Conservation (phyloP, 2,888 invertebrate genomes). For the Maniola hyperantus region DNA sequence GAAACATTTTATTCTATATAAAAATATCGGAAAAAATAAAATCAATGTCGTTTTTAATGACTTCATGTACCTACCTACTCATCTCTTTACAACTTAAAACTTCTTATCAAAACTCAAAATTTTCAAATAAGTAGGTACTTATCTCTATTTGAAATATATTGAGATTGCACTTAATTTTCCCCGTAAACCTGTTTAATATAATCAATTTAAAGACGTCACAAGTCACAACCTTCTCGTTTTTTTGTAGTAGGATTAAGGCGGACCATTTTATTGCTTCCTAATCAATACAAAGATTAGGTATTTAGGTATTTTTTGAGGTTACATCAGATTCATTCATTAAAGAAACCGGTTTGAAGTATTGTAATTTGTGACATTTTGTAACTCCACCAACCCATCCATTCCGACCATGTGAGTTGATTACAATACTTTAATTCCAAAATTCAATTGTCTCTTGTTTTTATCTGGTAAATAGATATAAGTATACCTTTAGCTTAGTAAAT, state of each 20-base stretch:
- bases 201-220: neutral
- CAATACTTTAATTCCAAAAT: neutral
- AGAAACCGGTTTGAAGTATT: conserved; percentile 9
- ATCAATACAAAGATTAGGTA: neutral
- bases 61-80: no score
- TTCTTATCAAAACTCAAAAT: no score
- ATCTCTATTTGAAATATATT: no score
- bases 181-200: neutral
- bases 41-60: no score
- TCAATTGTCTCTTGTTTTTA: neutral
- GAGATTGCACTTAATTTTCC: no score
- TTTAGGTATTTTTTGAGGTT: neutral
- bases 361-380: neutral
- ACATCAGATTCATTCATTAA: neutral
- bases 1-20: no score
- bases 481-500: no score
- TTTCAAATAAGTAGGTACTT: no score
- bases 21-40: no score
- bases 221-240: neutral
- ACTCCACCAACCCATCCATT: neutral
- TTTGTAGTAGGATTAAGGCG: neutral
- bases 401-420: conserved; percentile 5
- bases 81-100: no score
- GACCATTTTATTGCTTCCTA: neutral
- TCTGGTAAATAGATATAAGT: neutral